Evolutionary conservation across 2,797 vertebrate species (phyloP), one percentile per base, ranked within the genome.

Genomic region (Pitangus sulphuratus): DNA sequence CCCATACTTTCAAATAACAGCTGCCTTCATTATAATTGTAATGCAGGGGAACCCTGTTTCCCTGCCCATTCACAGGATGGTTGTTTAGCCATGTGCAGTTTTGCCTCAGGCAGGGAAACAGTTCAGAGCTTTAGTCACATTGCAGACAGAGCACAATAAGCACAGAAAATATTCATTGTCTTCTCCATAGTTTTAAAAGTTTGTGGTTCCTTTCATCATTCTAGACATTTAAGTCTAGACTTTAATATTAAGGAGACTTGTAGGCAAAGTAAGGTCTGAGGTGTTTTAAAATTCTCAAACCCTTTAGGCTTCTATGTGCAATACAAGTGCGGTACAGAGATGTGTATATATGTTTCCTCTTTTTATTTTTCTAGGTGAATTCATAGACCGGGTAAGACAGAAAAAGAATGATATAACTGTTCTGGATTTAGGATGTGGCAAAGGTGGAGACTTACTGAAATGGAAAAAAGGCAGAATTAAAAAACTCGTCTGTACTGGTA

Each of bases 371-470:
- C 16, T 91, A 99, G 99, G 98, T 74, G 98, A 99, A 95, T 98
- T 99, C 80, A 97, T 99, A 96, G 99, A 99, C 31, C 97, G 97
- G 58, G 98, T 99, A 47, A 97, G 98, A 47, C 96, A 93, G 90
- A 98, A 94, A 65, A 94, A 95, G 84, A 97, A 18, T 18, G 97
- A 98, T 58, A 97, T 99, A 86, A 98, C 98, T 35, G 99, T 99
- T 78, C 90, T 99, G 97, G 99, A 99, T 92, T 97, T 99, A 16
- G 99, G 99, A 87, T 99, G 99, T 98, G 99, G 99, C 35, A 99
- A 99, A 98, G 99, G 99, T 94, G 99, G 99, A 95, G 99, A 99
- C 94, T 98, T 99, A 44, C 98, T 99, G 60, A 99, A 99, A 83
- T 99, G 99, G 99, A 99, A 98, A 93, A 99, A 98, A 95, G 99